Evolutionary conservation across 1,140 invertebrate genomes (phyloP).

Genomic region (Apis laboriosa): DNA sequence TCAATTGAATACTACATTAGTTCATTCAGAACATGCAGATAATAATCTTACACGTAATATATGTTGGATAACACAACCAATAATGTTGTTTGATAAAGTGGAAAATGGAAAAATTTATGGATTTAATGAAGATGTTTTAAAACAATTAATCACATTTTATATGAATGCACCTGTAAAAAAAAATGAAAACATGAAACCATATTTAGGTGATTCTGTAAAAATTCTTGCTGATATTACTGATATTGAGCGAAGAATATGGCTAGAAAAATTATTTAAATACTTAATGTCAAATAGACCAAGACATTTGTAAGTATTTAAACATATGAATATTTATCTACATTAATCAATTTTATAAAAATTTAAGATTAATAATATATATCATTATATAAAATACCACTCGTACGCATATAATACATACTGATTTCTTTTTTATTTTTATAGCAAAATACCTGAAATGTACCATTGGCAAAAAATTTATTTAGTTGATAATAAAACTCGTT

Average conservation of each 20-base stretch:
- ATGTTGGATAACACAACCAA: slow-evolving; percentile 88
- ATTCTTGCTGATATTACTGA: slow-evolving; percentile 86
- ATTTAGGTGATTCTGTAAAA: slow-evolving; percentile 84
- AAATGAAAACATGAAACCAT: slow-evolving; percentile 87
- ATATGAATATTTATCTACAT: not conserved
- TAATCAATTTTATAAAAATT: not conserved
- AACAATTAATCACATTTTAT: slow-evolving; percentile 88
- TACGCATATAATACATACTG: not conserved
- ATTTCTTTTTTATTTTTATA: slow-evolving; percentile 56
- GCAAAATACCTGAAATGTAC: slow-evolving; percentile 85
- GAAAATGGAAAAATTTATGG: slow-evolving; percentile 87
- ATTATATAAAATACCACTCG: too few species aligned
- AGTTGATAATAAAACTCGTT: slow-evolving; percentile 84
- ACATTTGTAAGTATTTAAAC: slow-evolving; percentile 72
- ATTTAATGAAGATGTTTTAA: slow-evolving; percentile 91
- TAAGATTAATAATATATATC: too few species aligned
- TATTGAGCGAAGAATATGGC: slow-evolving; percentile 84
- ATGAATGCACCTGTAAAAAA: slow-evolving; percentile 85
- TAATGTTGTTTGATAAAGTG: slow-evolving; percentile 89
- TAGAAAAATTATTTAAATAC: slow-evolving; percentile 86
- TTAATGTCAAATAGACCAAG: slow-evolving; percentile 85
- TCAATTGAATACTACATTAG: slow-evolving; percentile 91
- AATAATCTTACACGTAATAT: slow-evolving; percentile 88
- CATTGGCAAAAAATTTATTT: slow-evolving; percentile 90
- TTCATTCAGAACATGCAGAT: slow-evolving; percentile 83